Evolutionary conservation across 2,888 invertebrate genomes (phyloP).

Genomic region (Apamea epomidion): DNA sequence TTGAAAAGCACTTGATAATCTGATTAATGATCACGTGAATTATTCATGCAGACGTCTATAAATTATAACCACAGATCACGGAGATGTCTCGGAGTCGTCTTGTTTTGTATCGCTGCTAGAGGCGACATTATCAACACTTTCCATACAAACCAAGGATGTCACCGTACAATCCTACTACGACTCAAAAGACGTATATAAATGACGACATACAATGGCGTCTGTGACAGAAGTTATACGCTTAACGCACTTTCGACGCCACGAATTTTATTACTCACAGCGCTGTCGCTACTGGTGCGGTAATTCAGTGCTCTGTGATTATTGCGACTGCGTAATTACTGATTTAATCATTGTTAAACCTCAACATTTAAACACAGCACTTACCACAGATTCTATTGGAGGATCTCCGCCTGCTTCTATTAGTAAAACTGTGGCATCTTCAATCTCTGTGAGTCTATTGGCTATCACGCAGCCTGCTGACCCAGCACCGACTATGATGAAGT

Average conservation of each 20-base stretch:
- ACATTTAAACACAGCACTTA: conserved; percentile 18
- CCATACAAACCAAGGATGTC: neutral
- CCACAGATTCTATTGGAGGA: conserved; percentile 59
- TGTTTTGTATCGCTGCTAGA: no score
- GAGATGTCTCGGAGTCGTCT: no score
- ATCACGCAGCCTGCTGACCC: conserved; percentile 91
- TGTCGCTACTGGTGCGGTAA: neutral
- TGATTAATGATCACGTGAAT: neutral
- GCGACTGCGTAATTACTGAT: neutral
- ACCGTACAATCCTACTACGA: neutral
- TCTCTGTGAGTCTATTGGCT: conserved; percentile 89
- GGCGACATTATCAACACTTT: no score
- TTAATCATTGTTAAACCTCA: neutral
- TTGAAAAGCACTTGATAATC: neutral
- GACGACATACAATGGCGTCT: no score
- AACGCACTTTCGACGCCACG: neutral
- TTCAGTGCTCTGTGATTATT: neutral
- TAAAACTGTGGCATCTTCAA: conserved; percentile 76
- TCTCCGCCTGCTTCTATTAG: conserved; percentile 90
- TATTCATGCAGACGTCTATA: no score
- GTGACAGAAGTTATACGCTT: neutral
- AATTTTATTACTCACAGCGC: neutral
- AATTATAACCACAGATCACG: no score
- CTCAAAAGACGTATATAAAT: neutral
- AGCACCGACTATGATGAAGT: conserved; percentile 90